phyloP scores from a whole-genome alignment of 1,140 invertebrate genomes.

The Achatina immaculata region DNA sequence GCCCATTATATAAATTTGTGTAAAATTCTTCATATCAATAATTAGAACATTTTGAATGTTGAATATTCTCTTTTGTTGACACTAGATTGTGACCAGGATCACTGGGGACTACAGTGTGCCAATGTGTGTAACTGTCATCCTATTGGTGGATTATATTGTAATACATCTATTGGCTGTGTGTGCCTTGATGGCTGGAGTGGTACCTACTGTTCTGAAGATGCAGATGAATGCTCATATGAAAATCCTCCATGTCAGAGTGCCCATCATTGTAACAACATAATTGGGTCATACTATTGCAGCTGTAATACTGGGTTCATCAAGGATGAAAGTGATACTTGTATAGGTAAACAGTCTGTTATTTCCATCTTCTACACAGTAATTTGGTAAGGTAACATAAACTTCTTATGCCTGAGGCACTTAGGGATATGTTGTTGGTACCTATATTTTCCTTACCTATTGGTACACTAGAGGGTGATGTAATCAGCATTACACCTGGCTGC shows the following conservation, averaged over 20 bases:
- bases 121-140: background rate
- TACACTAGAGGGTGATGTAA: too few relatives aligned
- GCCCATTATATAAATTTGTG: too few relatives aligned
- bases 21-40: too few relatives aligned
- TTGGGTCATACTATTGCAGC: background rate
- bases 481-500: too few relatives aligned
- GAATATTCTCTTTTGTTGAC: too few relatives aligned
- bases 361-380: too few relatives aligned
- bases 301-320: background rate
- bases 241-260: background rate
- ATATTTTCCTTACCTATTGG: too few relatives aligned
- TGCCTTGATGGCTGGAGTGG: conserved; percentile 5
- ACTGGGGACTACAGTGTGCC: background rate
- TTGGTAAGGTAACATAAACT: too few relatives aligned
- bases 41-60: too few relatives aligned
- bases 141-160: background rate
- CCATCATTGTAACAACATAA: background rate
- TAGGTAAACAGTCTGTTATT: background rate
- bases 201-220: background rate
- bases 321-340: background rate
- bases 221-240: background rate
- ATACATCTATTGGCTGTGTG: background rate
- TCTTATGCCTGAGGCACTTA: too few relatives aligned
- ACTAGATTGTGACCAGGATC: background rate
- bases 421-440: too few relatives aligned